These are phyloP conservation scores for Cheilosia variabilis DNA, from an alignment of 2,888 invertebrate species.

Conservation along the genomic window DNA sequence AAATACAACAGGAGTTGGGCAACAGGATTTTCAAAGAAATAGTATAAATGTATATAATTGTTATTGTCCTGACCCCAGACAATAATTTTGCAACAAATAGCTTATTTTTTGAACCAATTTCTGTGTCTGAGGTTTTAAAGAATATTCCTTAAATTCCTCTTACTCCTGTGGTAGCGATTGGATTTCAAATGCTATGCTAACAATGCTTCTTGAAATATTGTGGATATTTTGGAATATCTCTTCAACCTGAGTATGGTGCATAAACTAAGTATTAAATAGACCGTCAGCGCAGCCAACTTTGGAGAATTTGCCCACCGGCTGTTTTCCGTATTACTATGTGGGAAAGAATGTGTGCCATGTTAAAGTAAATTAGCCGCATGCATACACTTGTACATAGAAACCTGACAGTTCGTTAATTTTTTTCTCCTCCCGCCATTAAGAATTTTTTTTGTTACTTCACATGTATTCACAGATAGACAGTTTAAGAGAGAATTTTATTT, in stretches of 20 bases:
- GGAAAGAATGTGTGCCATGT: no score
- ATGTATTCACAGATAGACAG: no score
- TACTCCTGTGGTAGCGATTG: conserved; percentile 1
- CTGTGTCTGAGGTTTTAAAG: background rate
- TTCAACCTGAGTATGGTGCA: background rate
- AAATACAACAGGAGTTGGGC: background rate
- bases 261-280: no score
- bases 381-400: no score
- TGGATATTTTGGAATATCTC: background rate
- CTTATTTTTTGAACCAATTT: background rate
- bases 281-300: no score
- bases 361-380: no score
- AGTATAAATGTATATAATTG: background rate
- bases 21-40: background rate
- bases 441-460: no score
- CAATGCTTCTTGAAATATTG: background rate
- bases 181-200: background rate
- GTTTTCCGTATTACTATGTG: no score
- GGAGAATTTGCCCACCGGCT: no score
- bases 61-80: background rate
- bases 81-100: background rate
- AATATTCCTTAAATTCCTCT: conserved; percentile 1
- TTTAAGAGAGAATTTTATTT: no score
- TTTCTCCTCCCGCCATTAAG: no score
- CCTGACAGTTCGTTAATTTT: no score